Conservation (phyloP, 2,888 invertebrate genomes). For the Drosophila cracens region DNA sequence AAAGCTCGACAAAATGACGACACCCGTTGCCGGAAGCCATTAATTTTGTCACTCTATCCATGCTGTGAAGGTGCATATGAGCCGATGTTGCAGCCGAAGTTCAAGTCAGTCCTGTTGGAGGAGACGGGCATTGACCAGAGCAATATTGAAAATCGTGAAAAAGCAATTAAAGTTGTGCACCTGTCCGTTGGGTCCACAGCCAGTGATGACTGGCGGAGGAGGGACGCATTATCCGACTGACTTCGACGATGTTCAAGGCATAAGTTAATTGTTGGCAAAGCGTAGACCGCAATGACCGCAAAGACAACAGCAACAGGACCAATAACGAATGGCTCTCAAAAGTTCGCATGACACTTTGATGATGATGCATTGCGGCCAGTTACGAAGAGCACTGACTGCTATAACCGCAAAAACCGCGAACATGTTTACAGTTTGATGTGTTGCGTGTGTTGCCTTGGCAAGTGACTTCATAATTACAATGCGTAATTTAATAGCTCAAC, state of each 20-base stretch:
- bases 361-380: constrained; percentile 50
- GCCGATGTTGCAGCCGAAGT: constrained; percentile 12
- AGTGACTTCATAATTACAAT: constrained; percentile 72
- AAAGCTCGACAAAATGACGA: constrained; percentile 67
- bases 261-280: constrained; percentile 74
- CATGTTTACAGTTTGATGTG: constrained; percentile 47
- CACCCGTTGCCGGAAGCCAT: constrained; percentile 75
- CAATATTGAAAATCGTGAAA: constrained; percentile 73
- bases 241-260: constrained; percentile 46
- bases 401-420: constrained; percentile 64
- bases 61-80: constrained; percentile 60
- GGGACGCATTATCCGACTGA: constrained; percentile 25
- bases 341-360: constrained; percentile 58
- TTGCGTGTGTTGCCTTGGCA: constrained; percentile 35
- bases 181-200: constrained; percentile 41
- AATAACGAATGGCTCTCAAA: constrained; percentile 37
- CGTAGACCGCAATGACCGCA: constrained; percentile 69
- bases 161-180: constrained; percentile 72
- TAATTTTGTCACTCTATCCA: constrained; percentile 77
- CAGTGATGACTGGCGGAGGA: not conserved
- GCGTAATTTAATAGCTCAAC: constrained; percentile 68
- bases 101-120: constrained; percentile 16
- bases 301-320: constrained; percentile 20
- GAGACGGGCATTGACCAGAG: constrained; percentile 49
- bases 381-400: constrained; percentile 7